A percentile compares a stretch with the other conserved stretches of the same genome.
Evolutionary conservation across 2,797 vertebrate genomes (phyloP).

Genomic region (Pangasius larnaudii): DNA sequence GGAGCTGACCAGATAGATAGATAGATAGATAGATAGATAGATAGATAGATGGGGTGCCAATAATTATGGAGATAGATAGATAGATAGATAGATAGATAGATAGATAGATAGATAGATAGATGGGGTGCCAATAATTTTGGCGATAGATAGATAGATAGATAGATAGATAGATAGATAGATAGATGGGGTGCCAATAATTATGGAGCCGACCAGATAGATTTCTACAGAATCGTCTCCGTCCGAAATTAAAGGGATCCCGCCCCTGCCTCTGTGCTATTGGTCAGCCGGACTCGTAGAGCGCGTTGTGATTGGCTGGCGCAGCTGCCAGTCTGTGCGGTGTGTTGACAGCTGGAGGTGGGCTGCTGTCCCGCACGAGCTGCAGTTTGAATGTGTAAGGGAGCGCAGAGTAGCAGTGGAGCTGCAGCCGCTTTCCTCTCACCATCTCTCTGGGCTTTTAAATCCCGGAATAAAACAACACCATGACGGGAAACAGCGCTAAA

Average conservation of each 20-base stretch:
- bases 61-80: not conserved
- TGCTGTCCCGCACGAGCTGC: constrained; percentile 17
- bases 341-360: constrained; percentile 54
- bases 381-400: constrained; percentile 35
- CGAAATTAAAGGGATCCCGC: not conserved
- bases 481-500: constrained; percentile 61
- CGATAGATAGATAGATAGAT: no score
- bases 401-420: not conserved
- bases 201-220: not conserved
- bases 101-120: not conserved
- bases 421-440: not conserved
- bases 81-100: not conserved
- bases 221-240: not conserved
- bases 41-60: not conserved
- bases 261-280: constrained; percentile 49
- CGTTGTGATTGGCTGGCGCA: constrained; percentile 49
- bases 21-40: not conserved
- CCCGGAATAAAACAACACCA: constrained; percentile 21
- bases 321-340: constrained; percentile 55
- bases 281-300: not conserved
- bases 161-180: no score
- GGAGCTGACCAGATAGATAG: not conserved
- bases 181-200: not conserved
- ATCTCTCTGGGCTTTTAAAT: not conserved
- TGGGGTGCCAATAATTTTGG: no score